Base-by-base conservation (phyloP, 2,797 vertebrate species). In the Hemitrygon akajei region DNA sequence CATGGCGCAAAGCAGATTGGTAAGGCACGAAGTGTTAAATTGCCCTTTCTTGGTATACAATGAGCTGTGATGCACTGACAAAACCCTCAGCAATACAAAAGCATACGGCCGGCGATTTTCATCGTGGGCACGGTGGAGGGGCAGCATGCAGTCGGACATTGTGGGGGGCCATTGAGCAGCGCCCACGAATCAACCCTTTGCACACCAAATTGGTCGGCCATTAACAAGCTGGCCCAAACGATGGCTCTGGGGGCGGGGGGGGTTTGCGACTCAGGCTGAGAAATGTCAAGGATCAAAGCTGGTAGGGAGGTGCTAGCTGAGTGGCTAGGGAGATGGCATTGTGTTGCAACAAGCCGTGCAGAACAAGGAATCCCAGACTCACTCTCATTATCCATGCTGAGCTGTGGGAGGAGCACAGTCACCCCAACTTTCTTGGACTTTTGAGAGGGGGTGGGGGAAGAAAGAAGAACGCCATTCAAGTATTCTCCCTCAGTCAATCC, bases 311-410 rank as follows among this genome's bases (percentile, higher is more conserved):
- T 63, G 60, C 0, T 22, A 30, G 60, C 25, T 34, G 9, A 20
- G 34, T 91, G 66, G 34, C 60, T 91, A 69, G 60, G 34, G 66
- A 69, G 22, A 92, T 20, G 3, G 66, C 89, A 75, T 71, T 0
- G 40, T 73, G 10, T 56, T 71, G 91, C 40, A 40, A 75, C 20
- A 40, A 92, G 40, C 91, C 40, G 56, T 71, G 71, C 91, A 92
- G 91, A 92, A 34, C 91, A 73, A 75, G 11, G 71, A 75, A 22
- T 30, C 91, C 37, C 91, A 92, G 11, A 47, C 69, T 92, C 63
- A 40, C 66, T 69, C 63, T 25, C 66, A 37, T 34, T 91, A 56
- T n/a, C 60, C 86, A 69, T 69, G 60, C 86, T 66, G 86, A 37
- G 60, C 86, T 69, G 37, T 22, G 86, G 63, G 86, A 89, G n/a